Percentiles rank a stretch among this genome's conserved stretches.
phyloP scores from a whole-genome alignment of 2,888 invertebrate species.

The Trichacis sp. region DNA sequence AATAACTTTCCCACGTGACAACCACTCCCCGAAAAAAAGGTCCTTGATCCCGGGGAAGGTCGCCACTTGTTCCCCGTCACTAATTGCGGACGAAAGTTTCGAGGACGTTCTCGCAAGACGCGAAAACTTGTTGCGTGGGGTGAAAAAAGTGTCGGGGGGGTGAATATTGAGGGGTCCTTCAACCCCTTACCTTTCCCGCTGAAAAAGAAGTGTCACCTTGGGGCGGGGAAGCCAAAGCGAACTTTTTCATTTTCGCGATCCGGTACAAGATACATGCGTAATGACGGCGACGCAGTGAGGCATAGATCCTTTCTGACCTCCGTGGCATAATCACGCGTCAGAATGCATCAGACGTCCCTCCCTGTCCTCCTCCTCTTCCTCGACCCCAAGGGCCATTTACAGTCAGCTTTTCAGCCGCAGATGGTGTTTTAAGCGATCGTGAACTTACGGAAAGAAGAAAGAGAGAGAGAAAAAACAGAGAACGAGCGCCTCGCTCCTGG shows the following conservation, averaged over 20 bases:
- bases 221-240: conserved; percentile 7
- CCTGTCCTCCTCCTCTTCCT: conserved; percentile 35
- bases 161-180: neutral
- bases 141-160: conserved; percentile 1
- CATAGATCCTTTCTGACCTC: conserved; percentile 67
- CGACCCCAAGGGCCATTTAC: conserved; percentile 24
- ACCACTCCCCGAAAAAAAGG: conserved; percentile 42
- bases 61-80: conserved; percentile 58
- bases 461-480: conserved; percentile 17
- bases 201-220: neutral
- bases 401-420: conserved; percentile 48
- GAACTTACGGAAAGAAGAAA: conserved; percentile 51
- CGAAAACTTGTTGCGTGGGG: conserved; percentile 2
- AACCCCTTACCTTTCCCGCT: neutral
- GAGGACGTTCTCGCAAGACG: conserved; percentile 9
- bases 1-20: no score
- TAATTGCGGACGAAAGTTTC: conserved; percentile 51
- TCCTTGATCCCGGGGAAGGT: conserved; percentile 40
- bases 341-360: conserved; percentile 56
- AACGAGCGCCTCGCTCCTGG: conserved; percentile 38
- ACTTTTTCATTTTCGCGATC: conserved; percentile 51
- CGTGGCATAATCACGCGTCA: conserved; percentile 67
- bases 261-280: conserved; percentile 51
- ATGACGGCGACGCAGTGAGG: conserved; percentile 65
- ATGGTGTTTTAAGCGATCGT: conserved; percentile 60